phyloP scores from a whole-genome alignment of 1,140 invertebrate genomes.

The Chironomus tepperi region DNA sequence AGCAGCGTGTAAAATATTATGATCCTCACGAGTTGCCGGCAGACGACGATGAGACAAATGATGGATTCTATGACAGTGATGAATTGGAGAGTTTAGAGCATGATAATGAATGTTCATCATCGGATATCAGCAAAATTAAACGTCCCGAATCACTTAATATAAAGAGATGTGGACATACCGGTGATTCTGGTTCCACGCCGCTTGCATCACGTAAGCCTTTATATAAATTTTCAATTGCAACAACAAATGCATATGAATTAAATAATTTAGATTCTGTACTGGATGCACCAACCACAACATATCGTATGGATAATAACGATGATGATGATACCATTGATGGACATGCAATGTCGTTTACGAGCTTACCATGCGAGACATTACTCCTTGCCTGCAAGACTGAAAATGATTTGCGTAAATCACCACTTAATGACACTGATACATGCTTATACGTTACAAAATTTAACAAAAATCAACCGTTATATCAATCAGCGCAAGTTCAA shows the following conservation, averaged over 20 bases:
- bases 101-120: conserved; percentile 28
- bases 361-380: conserved; percentile 27
- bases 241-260: conserved; percentile 50
- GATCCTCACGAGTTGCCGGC: not conserved
- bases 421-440: conserved; percentile 27
- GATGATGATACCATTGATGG: not conserved
- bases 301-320: not conserved
- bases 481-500: conserved; percentile 47
- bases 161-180: conserved; percentile 35
- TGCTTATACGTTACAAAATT: conserved; percentile 37
- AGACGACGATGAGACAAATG: conserved; percentile 27
- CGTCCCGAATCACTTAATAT: conserved; percentile 46
- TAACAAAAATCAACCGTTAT: conserved; percentile 61
- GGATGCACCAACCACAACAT: conserved; percentile 43
- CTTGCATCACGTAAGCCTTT: conserved; percentile 41
- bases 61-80: conserved; percentile 35
- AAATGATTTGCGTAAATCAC: conserved; percentile 37
- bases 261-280: conserved; percentile 51
- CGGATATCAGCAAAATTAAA: conserved; percentile 28
- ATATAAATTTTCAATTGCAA: conserved; percentile 44
- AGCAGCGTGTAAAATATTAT: not conserved
- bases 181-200: conserved; percentile 32
- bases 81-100: conserved; percentile 13
- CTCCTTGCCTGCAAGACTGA: conserved; percentile 40
- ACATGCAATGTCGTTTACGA: conserved; percentile 23